Percentiles rank a stretch among this genome's conserved stretches.
Conservation (phyloP, 35 echinoderm and acorn worm genomes). For the Amphiura filiformis region DNA sequence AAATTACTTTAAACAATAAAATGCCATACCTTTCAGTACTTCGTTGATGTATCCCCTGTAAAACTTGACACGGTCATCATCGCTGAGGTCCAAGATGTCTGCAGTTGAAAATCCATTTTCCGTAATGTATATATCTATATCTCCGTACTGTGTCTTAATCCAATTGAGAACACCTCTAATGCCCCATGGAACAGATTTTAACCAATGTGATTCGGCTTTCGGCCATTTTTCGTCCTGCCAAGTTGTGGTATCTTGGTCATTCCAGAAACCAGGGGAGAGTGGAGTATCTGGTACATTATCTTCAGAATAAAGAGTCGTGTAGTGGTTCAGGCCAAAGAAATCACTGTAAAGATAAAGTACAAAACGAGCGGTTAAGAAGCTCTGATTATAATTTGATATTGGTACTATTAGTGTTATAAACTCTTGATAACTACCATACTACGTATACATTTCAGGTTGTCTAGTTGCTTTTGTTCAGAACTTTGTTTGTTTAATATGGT, state of each 20-base stretch:
- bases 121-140: constrained; percentile 70
- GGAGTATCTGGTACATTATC: constrained; percentile 11
- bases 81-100: constrained; percentile 64
- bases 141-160: constrained; percentile 63
- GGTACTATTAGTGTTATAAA: no score
- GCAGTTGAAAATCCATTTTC: constrained; percentile 86
- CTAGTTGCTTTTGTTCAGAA: no score
- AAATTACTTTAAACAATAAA: no score
- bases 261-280: constrained; percentile 28
- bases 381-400: no score
- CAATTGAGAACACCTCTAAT: constrained; percentile 59
- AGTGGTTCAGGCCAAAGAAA: constrained; percentile 90
- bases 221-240: constrained; percentile 59
- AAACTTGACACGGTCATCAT: constrained; percentile 61
- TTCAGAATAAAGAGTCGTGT: constrained; percentile 63
- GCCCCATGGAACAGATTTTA: constrained; percentile 81
- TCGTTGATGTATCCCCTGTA: constrained; percentile 88
- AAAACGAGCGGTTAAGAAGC: no score
- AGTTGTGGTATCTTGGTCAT: constrained; percentile 45
- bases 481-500: no score
- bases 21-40: constrained; percentile 80
- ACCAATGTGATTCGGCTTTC: constrained; percentile 67
- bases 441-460: no score
- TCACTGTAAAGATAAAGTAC: no score
- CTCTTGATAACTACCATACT: no score